Evolutionary conservation across 2,888 invertebrate species (phyloP), one percentile per base, ranked within the genome.

Genomic region (Leptinotarsa juncta): DNA sequence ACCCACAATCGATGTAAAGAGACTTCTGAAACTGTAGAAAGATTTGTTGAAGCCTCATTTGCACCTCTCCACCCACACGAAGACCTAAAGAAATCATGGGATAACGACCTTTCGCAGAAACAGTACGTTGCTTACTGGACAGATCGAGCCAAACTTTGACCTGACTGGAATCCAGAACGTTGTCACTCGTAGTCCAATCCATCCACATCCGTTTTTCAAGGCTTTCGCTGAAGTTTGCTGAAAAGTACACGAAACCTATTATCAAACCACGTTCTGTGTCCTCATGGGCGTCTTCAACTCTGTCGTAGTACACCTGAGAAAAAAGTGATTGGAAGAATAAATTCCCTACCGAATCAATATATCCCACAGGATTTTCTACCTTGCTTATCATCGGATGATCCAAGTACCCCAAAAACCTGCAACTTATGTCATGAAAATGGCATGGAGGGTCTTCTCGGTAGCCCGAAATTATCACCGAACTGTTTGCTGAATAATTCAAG

Each of bases 221-320:
- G 0, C 92, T 91, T 12, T 87, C 84, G 1, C 95, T 94, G 84
- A 96, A 97, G 87, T 96, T 96, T 26, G 86, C 85, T 0, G 91
- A 88, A 83, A 97, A 93, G 78, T 92, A 89, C 18, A 97, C 85
- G 0, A 93, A 92, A 0, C 93, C 94, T 81, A 91, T 89, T 2
- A 90, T 89, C 65, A 90, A 84, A 0, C 92, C 92, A 12, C 87
- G 84, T 71, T 87, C 88, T 0, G 93, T 90, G 32, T 90, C 91
- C 1, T 86, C 81, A 16, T 89, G 82, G 0, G 93, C 94, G 16
- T 88, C 88, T 0, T 89, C 88, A 3, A 89, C 77, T 67, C 90
- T 89, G 23, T 88, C 83, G 81, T 91, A 93, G 78, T 89, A 88
- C 55, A 88, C 77, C 91, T 91, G 20, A 23, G 68, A 57, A 48